Evolutionary conservation across 2,113 vertebrate species (phyloP).

Genomic region (Rhynchopsitta pachyrhyncha): DNA sequence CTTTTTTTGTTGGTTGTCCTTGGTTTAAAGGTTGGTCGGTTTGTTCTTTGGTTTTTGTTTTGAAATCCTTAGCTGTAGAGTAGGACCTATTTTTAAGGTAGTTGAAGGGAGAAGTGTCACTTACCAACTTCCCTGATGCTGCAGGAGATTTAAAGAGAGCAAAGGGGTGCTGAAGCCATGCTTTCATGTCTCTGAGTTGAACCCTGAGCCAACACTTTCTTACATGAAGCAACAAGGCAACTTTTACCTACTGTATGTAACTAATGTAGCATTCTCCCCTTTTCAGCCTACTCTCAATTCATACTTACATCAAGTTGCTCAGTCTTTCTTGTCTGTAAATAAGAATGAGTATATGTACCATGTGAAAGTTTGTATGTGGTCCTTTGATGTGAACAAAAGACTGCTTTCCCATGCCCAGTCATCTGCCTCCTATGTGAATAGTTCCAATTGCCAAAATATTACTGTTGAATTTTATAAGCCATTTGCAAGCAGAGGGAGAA

Average conservation of each 20-base stretch:
- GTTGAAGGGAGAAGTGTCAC: neutral
- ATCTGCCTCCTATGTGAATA: slow-evolving; percentile 65
- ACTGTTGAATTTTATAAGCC: slow-evolving; percentile 57
- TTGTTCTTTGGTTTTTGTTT: neutral
- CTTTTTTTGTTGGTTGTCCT: neutral
- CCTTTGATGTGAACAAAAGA: slow-evolving; percentile 61
- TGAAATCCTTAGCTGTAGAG: neutral
- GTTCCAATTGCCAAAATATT: slow-evolving; percentile 46
- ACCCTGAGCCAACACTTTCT: neutral
- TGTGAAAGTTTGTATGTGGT: slow-evolving; percentile 42
- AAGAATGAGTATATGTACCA: slow-evolving; percentile 28
- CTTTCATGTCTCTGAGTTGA: neutral
- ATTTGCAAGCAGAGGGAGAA: slow-evolving; percentile 41
- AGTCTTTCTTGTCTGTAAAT: slow-evolving; percentile 23
- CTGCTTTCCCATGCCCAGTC: slow-evolving; percentile 67
- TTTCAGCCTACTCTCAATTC: neutral
- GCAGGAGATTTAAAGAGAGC: neutral
- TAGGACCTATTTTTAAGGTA: neutral
- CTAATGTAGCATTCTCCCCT: neutral
- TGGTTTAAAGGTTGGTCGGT: neutral
- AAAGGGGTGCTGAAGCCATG: neutral
- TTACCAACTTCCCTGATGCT: neutral
- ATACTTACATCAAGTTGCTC: neutral
- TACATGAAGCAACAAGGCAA: neutral
- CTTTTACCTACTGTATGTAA: neutral